A percentile compares a stretch with the other conserved stretches of the same genome.
These are phyloP conservation scores for Myopa testacea DNA, from an alignment of 2,888 invertebrate species.

Conservation along the genomic window DNA sequence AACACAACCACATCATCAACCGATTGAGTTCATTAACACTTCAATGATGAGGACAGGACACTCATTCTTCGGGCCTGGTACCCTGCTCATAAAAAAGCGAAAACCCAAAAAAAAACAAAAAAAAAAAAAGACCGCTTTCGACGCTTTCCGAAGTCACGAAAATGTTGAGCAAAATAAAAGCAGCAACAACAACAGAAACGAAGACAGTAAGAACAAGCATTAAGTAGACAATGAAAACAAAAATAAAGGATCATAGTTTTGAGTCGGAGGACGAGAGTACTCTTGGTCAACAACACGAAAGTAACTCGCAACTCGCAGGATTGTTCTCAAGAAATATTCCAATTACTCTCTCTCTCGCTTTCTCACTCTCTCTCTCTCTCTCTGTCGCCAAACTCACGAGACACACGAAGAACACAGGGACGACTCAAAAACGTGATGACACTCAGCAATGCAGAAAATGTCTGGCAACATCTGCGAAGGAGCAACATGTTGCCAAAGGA, in stretches of 20 bases:
- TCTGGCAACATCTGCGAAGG: conserved; percentile 48
- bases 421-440: too few species aligned
- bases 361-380: conserved; percentile 8
- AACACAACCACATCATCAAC: background rate
- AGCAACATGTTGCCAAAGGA: conserved; percentile 58
- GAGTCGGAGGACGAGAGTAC: background rate
- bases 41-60: conserved; percentile 46
- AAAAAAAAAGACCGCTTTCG: conserved; percentile 6
- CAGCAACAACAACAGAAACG: background rate
- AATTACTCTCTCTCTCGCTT: background rate
- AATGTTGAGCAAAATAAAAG: conserved; percentile 13
- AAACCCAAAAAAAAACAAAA: conserved; percentile 20
- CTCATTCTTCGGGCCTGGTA: conserved; percentile 37
- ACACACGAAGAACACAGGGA: too few species aligned
- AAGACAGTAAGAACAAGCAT: background rate
- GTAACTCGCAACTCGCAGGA: background rate
- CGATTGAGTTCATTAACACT: conserved; percentile 49
- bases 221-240: background rate
- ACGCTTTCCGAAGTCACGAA: too few species aligned
- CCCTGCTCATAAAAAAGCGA: background rate
- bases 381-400: background rate
- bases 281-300: background rate
- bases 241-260: background rate
- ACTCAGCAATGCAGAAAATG: conserved; percentile 8
- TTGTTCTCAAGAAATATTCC: too few species aligned